Evolutionary conservation across 2,797 vertebrate species (phyloP), one percentile per base, ranked within the genome.

Genomic region (Sebastiscus tertius): DNA sequence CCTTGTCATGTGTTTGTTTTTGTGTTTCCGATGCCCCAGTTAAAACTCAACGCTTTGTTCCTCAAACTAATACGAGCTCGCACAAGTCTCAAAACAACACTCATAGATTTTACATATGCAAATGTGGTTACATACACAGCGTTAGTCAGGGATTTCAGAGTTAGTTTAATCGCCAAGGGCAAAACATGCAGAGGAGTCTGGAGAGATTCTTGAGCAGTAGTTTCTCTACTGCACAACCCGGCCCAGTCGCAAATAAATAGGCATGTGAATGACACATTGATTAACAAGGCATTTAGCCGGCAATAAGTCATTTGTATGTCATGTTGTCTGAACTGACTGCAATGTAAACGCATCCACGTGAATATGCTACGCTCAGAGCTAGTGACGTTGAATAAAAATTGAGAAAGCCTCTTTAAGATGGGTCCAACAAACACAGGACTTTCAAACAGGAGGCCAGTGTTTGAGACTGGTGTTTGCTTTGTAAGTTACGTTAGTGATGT

Each of bases 41-140:
- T 93, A 90, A 79, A 90, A 85, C 87, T 81, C 79, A 5, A 1
- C 29, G 24, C 88, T 89, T 87, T 89, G 84, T 79, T 91, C 83
- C 72, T 85, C 80, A 87, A 89, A 84, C 87, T 85, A 79, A 84
- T 66, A 77, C 9, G 79, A 82, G 81, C 60, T 62, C 5, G 52
- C 22, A 56, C 33, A 2, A 78, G 64, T 80, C 78, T 85, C 83
- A 54, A 31, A 87, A 77, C 71, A 36, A 68, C 24, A 20, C 34
- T 75, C 49, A 4, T 69, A 82, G 6, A 72, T 85, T 87, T 82
- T 80, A 82, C 83, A 87, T 75, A 88, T 87, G 86, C 80, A 88
- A 85, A 91, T 84, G 55, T 2, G 4, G 6, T 16, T 82, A 56
- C 75, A 63, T 18, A 14, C 71, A 34, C 80, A 64, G 29, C 63